phyloP scores from a whole-genome alignment of 2,888 invertebrate species.

The Stenotaenia linearis region DNA sequence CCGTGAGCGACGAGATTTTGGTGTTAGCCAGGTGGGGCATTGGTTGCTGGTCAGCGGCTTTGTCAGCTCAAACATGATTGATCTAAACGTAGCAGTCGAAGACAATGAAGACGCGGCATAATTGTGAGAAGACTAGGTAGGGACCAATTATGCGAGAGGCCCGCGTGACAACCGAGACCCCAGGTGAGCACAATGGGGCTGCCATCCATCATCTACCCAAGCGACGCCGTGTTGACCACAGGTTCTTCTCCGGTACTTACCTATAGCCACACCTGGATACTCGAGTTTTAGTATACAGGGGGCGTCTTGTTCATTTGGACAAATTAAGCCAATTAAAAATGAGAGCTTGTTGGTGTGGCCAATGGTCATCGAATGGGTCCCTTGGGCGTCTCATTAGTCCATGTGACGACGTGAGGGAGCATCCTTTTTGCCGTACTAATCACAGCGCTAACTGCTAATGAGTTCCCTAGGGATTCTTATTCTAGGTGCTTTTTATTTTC shows the following conservation, averaged over 20 bases:
- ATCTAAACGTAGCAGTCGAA: not conserved
- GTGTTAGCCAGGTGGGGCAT: not conserved
- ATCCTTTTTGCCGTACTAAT: slow-evolving; percentile 3
- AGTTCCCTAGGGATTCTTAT: slow-evolving; percentile 19
- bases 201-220: not conserved
- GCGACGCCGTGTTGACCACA: not conserved
- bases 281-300: not conserved
- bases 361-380: slow-evolving; percentile 29
- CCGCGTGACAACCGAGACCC: not conserved
- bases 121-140: not conserved
- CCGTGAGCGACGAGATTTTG: not conserved
- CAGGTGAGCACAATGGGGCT: not conserved
- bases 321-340: slow-evolving; percentile 30
- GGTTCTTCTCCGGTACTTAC: not conserved
- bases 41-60: slow-evolving; percentile 21
- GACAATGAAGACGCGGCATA: not conserved
- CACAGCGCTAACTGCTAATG: slow-evolving; percentile 29
- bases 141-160: not conserved
- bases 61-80: slow-evolving; percentile 28
- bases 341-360: not conserved
- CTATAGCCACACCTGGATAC: not conserved
- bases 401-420: not conserved
- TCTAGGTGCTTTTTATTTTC: not conserved
- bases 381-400: slow-evolving; percentile 3
- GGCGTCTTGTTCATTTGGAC: not conserved